Evolutionary conservation across 2,797 vertebrate species (phyloP), one percentile per base, ranked within the genome.

Genomic region (Hozukius guyotensis): DNA sequence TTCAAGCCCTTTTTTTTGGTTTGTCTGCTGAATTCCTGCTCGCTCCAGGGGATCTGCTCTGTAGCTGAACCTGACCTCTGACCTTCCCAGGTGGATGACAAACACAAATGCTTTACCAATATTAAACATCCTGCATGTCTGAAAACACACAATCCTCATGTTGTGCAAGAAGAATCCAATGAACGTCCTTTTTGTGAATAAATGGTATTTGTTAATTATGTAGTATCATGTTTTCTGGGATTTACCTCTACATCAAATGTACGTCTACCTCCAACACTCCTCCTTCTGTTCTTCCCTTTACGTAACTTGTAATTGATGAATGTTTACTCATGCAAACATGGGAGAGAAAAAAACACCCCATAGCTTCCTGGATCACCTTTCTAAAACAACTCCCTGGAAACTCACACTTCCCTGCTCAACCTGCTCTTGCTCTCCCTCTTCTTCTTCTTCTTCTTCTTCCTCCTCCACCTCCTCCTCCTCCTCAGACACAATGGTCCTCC

Each of bases 401-500:
- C 32, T 42, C 38, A 16, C 38, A 42, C 38, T 46, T 46, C 16
- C 6, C 16, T 46, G 42, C 16, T 46, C 16, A 16, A 46, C 42
- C 42, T 46, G 42, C 42, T 46, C 42, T 46, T 1, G 42, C 16
- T 46, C 42, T 6, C 42, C 42, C 42, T 46, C 16, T 38, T 38
- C 36, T 46, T 46, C 42, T 46, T 42, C 31, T 8, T 32, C 36
- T 0, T 36, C 38, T 0, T 38, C 36, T 1, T 38, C 38, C 6
- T 42, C 38, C 3, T 42, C 38, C 0, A 18, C 42, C 42, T 46
- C 42, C 42, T 46, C 14, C 42, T 46, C 42, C 42, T 46, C 22
- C 60, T 83, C 65, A 83, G 65, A 84, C 73, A 85, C 81, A 81
- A 87, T 80, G 16, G 32, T 72, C 60, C 27, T 66, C n/a, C 53